These are phyloP conservation scores for Mythimna albipuncta DNA, from an alignment of 2,888 invertebrate species.

Conservation along the genomic window DNA sequence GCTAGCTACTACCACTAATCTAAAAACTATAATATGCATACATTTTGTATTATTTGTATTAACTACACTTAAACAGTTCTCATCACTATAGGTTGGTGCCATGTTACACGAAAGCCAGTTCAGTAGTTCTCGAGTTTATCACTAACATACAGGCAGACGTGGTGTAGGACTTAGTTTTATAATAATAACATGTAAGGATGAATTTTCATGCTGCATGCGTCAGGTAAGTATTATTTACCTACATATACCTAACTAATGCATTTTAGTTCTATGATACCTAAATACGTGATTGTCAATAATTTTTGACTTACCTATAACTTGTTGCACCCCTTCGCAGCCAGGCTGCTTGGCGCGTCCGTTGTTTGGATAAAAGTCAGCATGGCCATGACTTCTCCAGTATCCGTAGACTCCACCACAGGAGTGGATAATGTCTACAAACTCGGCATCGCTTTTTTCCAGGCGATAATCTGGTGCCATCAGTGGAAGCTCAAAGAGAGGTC, in stretches of 20 bases:
- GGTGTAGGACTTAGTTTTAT: no score
- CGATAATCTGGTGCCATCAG: constrained; percentile 76
- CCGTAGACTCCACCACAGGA: constrained; percentile 93
- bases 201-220: neutral
- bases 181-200: no score
- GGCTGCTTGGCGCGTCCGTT: constrained; percentile 93
- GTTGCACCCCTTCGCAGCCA: constrained; percentile 90
- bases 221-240: neutral
- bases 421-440: constrained; percentile 94
- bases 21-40: no score
- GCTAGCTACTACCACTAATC: no score
- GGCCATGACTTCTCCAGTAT: constrained; percentile 91
- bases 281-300: neutral
- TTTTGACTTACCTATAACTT: constrained; percentile 77
- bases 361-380: constrained; percentile 95
- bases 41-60: no score
- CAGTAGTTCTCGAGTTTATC: no score
- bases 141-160: no score
- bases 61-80: no score
- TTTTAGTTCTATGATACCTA: neutral
- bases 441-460: constrained; percentile 92
- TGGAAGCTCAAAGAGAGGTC: constrained; percentile 91
- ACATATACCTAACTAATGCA: no score
- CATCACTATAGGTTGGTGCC: no score
- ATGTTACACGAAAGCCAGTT: no score